Evolutionary conservation across 2,113 vertebrate genomes (phyloP).

Genomic region (Cyprinodon tularosa): DNA sequence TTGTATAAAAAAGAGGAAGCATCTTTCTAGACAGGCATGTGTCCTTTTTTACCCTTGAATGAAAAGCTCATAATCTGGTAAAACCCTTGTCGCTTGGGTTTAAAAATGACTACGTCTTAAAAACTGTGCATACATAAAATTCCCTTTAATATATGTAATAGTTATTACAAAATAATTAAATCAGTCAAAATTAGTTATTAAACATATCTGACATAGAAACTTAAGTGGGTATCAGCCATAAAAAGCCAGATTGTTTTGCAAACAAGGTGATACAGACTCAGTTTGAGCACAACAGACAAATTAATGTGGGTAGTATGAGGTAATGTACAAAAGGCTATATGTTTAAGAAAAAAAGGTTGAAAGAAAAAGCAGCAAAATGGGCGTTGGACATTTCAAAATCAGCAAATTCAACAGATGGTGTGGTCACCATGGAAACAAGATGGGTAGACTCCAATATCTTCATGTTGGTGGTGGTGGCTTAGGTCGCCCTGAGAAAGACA

Average conservation of each 20-base stretch:
- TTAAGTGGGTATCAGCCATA: too few species aligned
- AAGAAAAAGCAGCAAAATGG: too few species aligned
- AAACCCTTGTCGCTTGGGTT: neutral
- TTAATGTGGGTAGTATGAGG: neutral
- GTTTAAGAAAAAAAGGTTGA: too few species aligned
- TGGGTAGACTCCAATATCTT: neutral
- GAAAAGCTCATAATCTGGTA: neutral
- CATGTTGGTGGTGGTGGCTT: conserved; percentile 19
- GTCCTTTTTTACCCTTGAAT: too few species aligned
- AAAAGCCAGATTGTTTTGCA: too few species aligned
- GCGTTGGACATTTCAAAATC: neutral
- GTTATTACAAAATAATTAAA: neutral
- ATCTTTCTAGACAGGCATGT: too few species aligned
- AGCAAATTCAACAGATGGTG: neutral
- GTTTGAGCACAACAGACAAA: too few species aligned
- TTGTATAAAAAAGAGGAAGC: too few species aligned
- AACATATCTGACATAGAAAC: too few species aligned
- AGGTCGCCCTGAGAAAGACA: conserved; percentile 91
- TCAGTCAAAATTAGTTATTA: too few species aligned
- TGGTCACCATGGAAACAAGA: neutral
- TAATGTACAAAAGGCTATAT: neutral
- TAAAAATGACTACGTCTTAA: neutral
- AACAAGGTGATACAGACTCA: too few species aligned
- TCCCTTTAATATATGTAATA: neutral
- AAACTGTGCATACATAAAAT: neutral